Evolutionary conservation across 2,113 vertebrate genomes (phyloP), one percentile per base, ranked within the genome.

Genomic region (Periophthalmodon schlosseri): DNA sequence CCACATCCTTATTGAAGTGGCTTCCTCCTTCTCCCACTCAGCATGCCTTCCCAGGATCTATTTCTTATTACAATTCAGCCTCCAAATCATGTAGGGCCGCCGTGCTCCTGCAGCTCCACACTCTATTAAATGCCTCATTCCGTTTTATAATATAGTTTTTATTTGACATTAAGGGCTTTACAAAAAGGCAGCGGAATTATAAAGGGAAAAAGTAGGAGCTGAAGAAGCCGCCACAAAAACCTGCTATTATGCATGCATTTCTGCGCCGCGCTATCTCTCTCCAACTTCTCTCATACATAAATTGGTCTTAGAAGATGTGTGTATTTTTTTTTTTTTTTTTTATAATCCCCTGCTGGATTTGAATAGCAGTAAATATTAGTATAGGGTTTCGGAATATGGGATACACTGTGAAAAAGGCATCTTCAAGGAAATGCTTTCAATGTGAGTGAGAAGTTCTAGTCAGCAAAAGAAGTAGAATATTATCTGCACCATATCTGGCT

Each of bases 71-170:
- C 83, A 91, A 90, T 89, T 91, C 91, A 85, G 69, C 83, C 84
- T 83, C 86, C 89, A 90, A 91, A 89, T 88, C 86, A 91, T 79
- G 88, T 86, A 84, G 79, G 86, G 79, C 82, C 80, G 77, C 66
- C 54, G 52, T 70, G 82, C 84, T 85, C 78, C 83, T 84, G 86
- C 86, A 92, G 90, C 86, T 85, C 84, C 81, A 83, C 83, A 87
- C 81, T 91, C 89, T 87, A 89, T 91, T 93, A 91, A 93, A 91
- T 84, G 88, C 87, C 75, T 87, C 86, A 78, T 89, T 91, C 86
- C 80, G 63, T 89, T 90, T 88, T 85, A 89, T 89, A 82, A 89
- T 91, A 84, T 87, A 73, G 80, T 87, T 90, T 89, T 92, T 87
- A 91, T 90, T 93, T 89, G 87, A 89, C 89, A 83, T 90, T 89